Conservation (phyloP, 2,797 vertebrate species). For the Oryzias dopingdopingensis region DNA sequence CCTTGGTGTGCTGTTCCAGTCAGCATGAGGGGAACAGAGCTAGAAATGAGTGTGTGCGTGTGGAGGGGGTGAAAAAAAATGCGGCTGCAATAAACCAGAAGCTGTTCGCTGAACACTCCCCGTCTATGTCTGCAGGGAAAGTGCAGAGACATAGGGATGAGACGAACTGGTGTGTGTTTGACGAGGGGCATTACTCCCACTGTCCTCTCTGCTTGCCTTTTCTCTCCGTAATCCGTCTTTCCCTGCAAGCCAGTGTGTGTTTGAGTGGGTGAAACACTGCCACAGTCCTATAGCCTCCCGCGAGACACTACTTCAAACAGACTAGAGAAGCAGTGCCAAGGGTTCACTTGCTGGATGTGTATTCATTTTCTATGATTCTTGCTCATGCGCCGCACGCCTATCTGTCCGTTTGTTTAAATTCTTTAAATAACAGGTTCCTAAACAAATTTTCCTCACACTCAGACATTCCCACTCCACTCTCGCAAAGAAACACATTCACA, state of each 20-base stretch:
- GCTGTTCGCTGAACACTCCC: conserved; percentile 41
- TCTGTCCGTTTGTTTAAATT: conserved; percentile 6
- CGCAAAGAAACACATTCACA: conserved; percentile 18
- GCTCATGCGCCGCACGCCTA: conserved; percentile 26
- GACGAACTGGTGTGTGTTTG: conserved; percentile 49
- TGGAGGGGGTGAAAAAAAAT: conserved; percentile 14
- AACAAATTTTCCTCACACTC: conserved; percentile 41
- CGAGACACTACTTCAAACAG: conserved; percentile 85
- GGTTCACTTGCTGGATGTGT: conserved; percentile 59
- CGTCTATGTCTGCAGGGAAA: conserved; percentile 20
- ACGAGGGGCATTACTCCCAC: conserved; percentile 48
- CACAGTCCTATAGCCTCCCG: conserved; percentile 66
- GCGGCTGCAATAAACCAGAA: conserved; percentile 57
- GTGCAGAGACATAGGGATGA: conserved; percentile 40
- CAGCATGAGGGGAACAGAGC: conserved; percentile 43
- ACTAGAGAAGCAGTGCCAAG: conserved; percentile 80
- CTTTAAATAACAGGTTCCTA: conserved; percentile 17
- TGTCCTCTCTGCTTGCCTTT: conserved; percentile 43
- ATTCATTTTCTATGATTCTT: conserved; percentile 16
- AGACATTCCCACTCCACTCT: conserved; percentile 11
- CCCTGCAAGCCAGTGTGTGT: conserved; percentile 49
- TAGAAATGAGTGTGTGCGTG: conserved; percentile 42
- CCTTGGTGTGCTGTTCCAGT: conserved; percentile 55
- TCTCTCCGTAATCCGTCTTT: conserved; percentile 43
- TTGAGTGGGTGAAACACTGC: conserved; percentile 65